Base-by-base conservation (phyloP, 2,888 invertebrate genomes). In the Tetragnatha montana region DNA sequence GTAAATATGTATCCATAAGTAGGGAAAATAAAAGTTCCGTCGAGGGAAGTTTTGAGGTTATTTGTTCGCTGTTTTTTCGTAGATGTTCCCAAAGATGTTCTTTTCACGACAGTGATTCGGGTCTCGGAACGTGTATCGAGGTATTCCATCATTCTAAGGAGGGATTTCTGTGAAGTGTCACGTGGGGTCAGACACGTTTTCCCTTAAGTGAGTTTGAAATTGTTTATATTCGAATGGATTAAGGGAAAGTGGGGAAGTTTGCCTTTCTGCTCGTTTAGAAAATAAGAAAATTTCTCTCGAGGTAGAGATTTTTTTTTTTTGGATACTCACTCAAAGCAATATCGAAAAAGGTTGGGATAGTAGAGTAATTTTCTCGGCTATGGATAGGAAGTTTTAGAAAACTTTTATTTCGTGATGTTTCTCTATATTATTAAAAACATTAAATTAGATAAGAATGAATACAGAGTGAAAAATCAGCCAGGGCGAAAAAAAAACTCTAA, bases 181-280 rank as follows among this genome's bases (percentile, higher is more conserved):
- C 82, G 82, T 74, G 60, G 17, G 19, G 17, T 14, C 12, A 35
- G n/a, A 51, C 85, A 85, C 85, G 79, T 79, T n/a, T 21, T n/a
- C 22, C n/a, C 71, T 71, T 79, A 84, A 85, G 71, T 85, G 85
- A 70, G 85, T 78, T 85, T 71, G 71, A 85, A 84, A 84, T 47
- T 35, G 60, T 60, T 60, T 60, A 60, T 6, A 60, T 17, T 17
- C 8, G 12, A 17, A 60, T 60, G 60, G 60, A 60, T 60, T 17
- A 60, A 60, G 17, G 17, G 4, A 60, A 60, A 14, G 14, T 14
- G 14, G 10, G 12, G 17, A 60, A 8, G 74, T 74, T 69, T 47
- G 69, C 47, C 6, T 7, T 60, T 60, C 60, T 8, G 60, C 35
- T 35, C 35, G 60, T 60, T 60, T 60, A 17, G 60, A 60, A 60